Base-by-base conservation (phyloP, 2,113 vertebrate genomes). In the Fukomys damarensis region DNA sequence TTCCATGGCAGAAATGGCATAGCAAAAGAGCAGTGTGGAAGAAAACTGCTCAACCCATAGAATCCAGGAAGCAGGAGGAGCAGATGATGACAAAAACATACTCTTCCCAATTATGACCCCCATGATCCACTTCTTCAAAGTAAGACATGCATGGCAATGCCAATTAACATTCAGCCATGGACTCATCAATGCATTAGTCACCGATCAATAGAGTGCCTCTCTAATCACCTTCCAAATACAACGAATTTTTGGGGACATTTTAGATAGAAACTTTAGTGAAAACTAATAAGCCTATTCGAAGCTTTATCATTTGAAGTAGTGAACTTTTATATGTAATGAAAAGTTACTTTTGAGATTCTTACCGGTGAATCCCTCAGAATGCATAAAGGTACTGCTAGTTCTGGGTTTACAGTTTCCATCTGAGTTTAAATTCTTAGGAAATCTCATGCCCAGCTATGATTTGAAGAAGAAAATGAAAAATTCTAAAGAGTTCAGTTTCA, bases 391-490 rank as follows among this genome's bases (percentile, higher is more conserved):
- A 16, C 5, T 54, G 30, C 19, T 63, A 82, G 59, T 91, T 3
- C 26, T 20, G 28, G 14, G 35, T 16, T 82, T 72, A 77, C 11
- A 46, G 14, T 77, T 82, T 92, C 74, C 22, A 85, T 88, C 7
- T 76, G 49, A 14, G 32, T 94, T 93, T 91, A 86, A 74, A 94
- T 93, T 94, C 41, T 84, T 59, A 72, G 41, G 76, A 94, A n/a
- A 70, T 52, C 7, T 92, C n/a, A 82, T 93, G 22, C 30, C 32
- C 59, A 61, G 66, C 82, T 59, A 4, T 94, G 17, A 82, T 61
- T 88, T 91, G 54, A 97, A 92, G n/a, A 49, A 10, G 8, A 77
- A 59, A 94, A 85, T 61, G 41, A 95, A 20, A 96, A 94, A 91
- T 13, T 61, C 54, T 24, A 66, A 86, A 52, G 46, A 61, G 74